Evolutionary conservation across 2,888 invertebrate species (phyloP), one percentile per base, ranked within the genome.

Genomic region (Nymphalis c-album): DNA sequence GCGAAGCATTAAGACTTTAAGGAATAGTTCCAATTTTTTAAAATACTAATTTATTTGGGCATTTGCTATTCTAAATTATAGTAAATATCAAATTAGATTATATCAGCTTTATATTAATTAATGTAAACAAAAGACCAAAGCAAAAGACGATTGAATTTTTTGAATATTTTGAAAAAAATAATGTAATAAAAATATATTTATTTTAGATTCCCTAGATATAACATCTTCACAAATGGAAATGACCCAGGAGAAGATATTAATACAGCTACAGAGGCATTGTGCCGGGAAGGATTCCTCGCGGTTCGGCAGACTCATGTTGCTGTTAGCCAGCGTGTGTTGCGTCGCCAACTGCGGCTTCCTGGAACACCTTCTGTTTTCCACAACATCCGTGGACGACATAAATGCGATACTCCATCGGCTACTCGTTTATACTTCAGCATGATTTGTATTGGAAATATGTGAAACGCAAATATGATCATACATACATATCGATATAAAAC

Each of bases 171-270:
- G 18, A 47, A 47, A 17, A 3, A 20, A 17, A 61, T n/a, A 59
- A 7, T 16, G 13, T 16, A 31, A 8, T 18, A 35, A 50, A 17
- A 18, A 13, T 51, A 40, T n/a, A n/a, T 64, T 45, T 20, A 0
- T 22, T 26, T 46, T 73, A 90, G 88, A 86, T 72, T 72, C 75
- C 2, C 68, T 79, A 17, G 85, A 87, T 6, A 70, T 70, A 7
- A 68, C 77, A 2, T 64, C 75, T 1, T 67, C 78, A 6, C 93
- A 95, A 73, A 91, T 95, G 70, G 94, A 93, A 75, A 93, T 95
- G 58, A 86, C 97, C 1, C 97, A 97, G 88, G 97, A 97, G 75
- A 96, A 97, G 83, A 95, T 96, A 0, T 94, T 97, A 69, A 92
- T 95, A 6, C 95, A 96, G 85, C 89, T 98, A 31, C 95, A 95